Evolutionary conservation across 2,797 vertebrate genomes (phyloP), one percentile per base, ranked within the genome.

Genomic region (Emydoidea blandingii): DNA sequence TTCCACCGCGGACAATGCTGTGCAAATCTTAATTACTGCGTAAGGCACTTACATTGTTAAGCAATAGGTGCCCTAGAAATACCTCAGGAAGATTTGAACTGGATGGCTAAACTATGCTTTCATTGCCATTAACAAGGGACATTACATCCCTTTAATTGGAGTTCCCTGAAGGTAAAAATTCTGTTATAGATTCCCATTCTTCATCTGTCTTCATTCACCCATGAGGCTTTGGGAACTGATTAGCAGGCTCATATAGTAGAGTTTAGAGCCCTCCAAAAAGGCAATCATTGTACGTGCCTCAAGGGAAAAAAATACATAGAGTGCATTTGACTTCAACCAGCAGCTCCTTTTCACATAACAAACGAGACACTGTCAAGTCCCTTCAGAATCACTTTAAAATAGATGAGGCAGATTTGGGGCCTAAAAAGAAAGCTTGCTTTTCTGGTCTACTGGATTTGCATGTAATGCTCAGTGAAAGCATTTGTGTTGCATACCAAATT

Each of bases 401-500:
- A 96, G 85, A 97, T 86, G 94, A 96, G 80, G 95, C 96, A 94
- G 83, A 96, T 92, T 92, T 62, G 89, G 94, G 94, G 88, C 85
- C 95, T 96, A 96, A 81, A 95, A 94, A 93, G 96, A 95, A 97
- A 96, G 89, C 96, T 96, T 93, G 27, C 31, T 92, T 79, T 89
- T 92, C 94, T 0, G 86, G 95, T 95, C 95, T 85, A 76, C 91
- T 94, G 95, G 78, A 94, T 95, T 93, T 92, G 92, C 94, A 95
- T 83, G 92, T 93, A 92, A 83, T 93, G 81, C 93, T 95, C 93
- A 95, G 1, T 95, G 96, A 89, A 96, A 97, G 95, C 92, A 92
- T 96, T 92, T 93, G 94, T 85, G 96, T 94, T 91, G 96, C 94
- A 96, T 96, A 95, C 93, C 91, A 95, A 97, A 97, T 96, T 96